Base-by-base conservation (phyloP, 23 tunicate species). In the Trididemnum nubilum region DNA sequence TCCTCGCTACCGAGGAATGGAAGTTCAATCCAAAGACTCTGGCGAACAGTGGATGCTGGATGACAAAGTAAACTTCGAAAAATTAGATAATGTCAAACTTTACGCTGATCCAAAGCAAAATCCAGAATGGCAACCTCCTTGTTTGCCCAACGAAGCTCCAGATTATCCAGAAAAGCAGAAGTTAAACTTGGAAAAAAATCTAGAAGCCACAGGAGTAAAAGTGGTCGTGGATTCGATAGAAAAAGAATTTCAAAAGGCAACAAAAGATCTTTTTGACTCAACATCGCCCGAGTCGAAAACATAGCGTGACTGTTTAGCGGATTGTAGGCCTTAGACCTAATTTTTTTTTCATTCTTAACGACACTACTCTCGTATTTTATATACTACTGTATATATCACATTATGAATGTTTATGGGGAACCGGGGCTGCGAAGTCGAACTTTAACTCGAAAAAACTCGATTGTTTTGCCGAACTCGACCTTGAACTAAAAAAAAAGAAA, bases 121-220 rank as follows among this genome's bases (percentile, higher is more conserved):
- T 32, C 77, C 88, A 33, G 70, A 85, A 5, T 78, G 90, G 84
- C 70, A 85, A 27, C 90, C 90, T 24, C 90, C 90, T 3, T 85
- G 90, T 71, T 64, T 85, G 26, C 90, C 90, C 2, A 70, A 85
- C 21, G 90, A 85, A 71, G 90, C 39, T 22, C 90, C 90, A 2
- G 79, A 85, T 35, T 79, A 78, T 34, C 58, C 69, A 69, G 70
- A 49, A 37, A 85, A 85, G 84, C 36, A 33, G 72, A 64, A 85
- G 26, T n/a, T n/a, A n/a, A n/a, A n/a, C n/a, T 15, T 73, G 73
- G 67, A 76, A 34, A 22, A 60, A 33, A 36, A 73, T 29, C 33
- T 24, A 2, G 51, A 40, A 61, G 82, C 33, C 21, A 4, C 36
- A 1, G 81, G 72, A 0, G 71, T 84, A 2, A 18, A 59, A 9